Percentiles rank a stretch among this genome's conserved stretches.
phyloP scores from a whole-genome alignment of 1,140 invertebrate genomes.

The Cotesia typhae region DNA sequence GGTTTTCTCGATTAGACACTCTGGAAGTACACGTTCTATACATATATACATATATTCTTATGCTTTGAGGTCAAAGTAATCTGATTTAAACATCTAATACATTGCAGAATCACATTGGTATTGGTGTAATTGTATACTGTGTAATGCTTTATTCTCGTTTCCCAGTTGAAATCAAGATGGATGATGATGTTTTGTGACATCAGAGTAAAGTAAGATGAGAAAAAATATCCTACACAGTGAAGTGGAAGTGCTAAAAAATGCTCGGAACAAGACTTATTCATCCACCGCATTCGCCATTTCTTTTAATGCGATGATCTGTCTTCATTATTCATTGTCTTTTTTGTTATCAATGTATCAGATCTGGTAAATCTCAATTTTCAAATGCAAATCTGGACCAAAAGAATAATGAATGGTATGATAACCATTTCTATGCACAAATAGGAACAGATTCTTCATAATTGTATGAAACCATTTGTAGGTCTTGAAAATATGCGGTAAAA shows the following conservation, averaged over 20 bases:
- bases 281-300: constrained; percentile 30
- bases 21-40: not conserved
- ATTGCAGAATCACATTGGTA: not conserved
- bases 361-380: too few species aligned
- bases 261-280: constrained; percentile 42
- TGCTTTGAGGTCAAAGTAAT: constrained; percentile 37
- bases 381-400: too few species aligned
- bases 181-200: constrained; percentile 9
- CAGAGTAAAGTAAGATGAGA: not conserved
- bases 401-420: too few species aligned
- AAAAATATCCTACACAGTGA: not conserved
- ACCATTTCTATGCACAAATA: too few species aligned
- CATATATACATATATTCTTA: constrained; percentile 2
- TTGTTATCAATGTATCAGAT: too few species aligned
- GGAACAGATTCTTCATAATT: too few species aligned
- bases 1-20: constrained; percentile 2
- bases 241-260: constrained; percentile 38
- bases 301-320: not conserved
- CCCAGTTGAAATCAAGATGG: constrained; percentile 8
- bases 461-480: too few species aligned
- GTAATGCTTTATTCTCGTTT: constrained; percentile 4
- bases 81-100: constrained; percentile 46
- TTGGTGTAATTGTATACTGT: constrained; percentile 19
- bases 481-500: too few species aligned
- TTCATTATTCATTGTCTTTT: not conserved